Conservation (phyloP, 2,888 invertebrate species). For the Pterostichus niger region DNA sequence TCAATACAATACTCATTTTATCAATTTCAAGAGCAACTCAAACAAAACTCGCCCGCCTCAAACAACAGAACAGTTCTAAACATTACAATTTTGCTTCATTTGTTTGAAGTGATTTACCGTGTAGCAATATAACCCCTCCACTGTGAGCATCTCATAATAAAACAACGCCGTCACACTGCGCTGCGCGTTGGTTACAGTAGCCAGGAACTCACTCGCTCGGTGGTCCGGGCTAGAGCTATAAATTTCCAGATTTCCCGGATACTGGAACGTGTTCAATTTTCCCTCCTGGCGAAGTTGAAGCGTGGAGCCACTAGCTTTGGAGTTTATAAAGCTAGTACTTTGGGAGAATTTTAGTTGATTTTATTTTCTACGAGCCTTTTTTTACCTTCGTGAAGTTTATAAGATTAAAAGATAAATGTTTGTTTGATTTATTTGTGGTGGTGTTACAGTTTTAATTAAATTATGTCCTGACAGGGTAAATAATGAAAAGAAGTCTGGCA, state of each 20-base stretch:
- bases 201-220: neutral
- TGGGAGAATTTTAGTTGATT: constrained; percentile 25
- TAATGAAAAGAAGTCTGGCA: no score
- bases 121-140: neutral
- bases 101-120: constrained; percentile 22
- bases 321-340: constrained; percentile 16
- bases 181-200: no score
- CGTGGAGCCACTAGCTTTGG: neutral
- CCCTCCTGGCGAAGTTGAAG: neutral
- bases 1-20: no score
- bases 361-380: neutral
- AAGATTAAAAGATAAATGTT: no score
- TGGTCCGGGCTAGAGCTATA: neutral
- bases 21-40: no score
- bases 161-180: neutral
- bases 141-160: neutral
- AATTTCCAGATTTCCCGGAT: constrained; percentile 38
- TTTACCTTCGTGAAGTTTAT: constrained; percentile 7
- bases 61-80: no score
- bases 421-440: constrained; percentile 19
- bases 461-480: no score
- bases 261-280: constrained; percentile 37
- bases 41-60: no score
- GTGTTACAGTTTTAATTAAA: neutral
- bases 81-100: neutral